phyloP scores from a whole-genome alignment of 2,888 invertebrate species.

The Meloe dianella region DNA sequence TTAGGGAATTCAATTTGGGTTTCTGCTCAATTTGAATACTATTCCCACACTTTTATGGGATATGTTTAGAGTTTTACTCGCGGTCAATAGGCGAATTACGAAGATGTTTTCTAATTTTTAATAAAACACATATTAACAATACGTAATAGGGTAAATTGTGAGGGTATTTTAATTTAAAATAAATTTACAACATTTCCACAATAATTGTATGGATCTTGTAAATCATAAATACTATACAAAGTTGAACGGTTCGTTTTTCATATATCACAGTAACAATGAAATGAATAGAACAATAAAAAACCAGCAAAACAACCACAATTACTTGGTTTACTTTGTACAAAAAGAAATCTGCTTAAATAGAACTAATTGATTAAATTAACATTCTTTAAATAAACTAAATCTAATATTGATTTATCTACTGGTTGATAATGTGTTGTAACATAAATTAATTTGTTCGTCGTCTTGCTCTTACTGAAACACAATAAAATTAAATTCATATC shows the following conservation, averaged over 20 bases:
- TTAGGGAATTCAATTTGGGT: no score
- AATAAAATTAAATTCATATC: slow-evolving; percentile 21
- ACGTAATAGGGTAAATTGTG: no score
- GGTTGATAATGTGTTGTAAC: background rate
- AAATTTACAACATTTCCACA: slow-evolving; percentile 38
- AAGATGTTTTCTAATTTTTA: no score
- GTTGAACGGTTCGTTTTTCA: slow-evolving; percentile 39
- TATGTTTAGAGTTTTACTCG: no score
- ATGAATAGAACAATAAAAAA: slow-evolving; percentile 27
- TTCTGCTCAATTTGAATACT: no score
- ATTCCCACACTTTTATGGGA: no score
- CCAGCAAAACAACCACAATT: slow-evolving; percentile 38
- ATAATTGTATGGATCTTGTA: slow-evolving; percentile 30
- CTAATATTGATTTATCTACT: slow-evolving; percentile 9
- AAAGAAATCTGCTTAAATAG: slow-evolving; percentile 8
- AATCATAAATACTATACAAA: slow-evolving; percentile 42
- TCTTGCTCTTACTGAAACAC: slow-evolving; percentile 55
- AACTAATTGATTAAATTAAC: slow-evolving; percentile 32
- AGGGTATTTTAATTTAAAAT: slow-evolving; percentile 39
- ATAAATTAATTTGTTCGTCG: slow-evolving; percentile 48
- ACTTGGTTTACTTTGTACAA: slow-evolving; percentile 38
- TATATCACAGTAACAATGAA: slow-evolving; percentile 47
- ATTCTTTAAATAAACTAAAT: slow-evolving; percentile 8
- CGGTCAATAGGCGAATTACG: no score
- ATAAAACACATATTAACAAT: no score